Evolutionary conservation across 2,113 vertebrate genomes (phyloP).

Genomic region (Engystomops pustulosus): DNA sequence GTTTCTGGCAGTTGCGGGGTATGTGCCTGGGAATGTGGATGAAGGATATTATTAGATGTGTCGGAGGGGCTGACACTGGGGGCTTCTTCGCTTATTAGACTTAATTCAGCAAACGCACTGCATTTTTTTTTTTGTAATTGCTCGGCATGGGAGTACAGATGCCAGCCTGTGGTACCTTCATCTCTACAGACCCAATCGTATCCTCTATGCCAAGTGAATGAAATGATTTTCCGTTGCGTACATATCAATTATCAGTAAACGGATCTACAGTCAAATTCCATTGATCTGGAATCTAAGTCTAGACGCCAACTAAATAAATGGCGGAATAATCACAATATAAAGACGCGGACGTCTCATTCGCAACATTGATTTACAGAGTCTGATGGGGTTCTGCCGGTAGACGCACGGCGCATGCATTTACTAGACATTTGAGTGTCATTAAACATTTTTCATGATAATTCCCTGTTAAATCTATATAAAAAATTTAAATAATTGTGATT

Average conservation of each 20-base stretch:
- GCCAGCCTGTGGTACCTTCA: not conserved
- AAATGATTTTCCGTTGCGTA: too few relatives aligned
- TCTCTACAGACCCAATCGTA: not conserved
- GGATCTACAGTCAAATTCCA: not conserved
- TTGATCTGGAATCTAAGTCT: not conserved
- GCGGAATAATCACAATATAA: too few relatives aligned
- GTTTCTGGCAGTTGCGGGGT: not conserved
- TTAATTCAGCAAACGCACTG: not conserved
- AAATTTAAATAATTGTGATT: too few relatives aligned
- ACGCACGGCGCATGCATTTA: too few relatives aligned
- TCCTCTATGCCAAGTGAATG: not conserved
- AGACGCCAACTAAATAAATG: too few relatives aligned
- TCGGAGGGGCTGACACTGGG: constrained; percentile 20
- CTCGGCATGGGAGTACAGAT: constrained; percentile 2
- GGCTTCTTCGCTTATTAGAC: not conserved
- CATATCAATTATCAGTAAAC: not conserved
- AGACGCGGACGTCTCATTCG: too few relatives aligned
- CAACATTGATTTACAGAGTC: too few relatives aligned
- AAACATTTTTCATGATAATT: too few relatives aligned
- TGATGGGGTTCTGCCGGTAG: too few relatives aligned
- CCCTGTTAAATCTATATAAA: too few relatives aligned
- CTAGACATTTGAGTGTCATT: too few relatives aligned
- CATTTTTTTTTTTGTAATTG: constrained; percentile 18
- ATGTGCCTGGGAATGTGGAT: constrained; percentile 20
- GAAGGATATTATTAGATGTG: constrained; percentile 28